These are phyloP conservation scores for Xenopus borealis DNA, from an alignment of 2,113 vertebrate genomes.

Conservation along the genomic window DNA sequence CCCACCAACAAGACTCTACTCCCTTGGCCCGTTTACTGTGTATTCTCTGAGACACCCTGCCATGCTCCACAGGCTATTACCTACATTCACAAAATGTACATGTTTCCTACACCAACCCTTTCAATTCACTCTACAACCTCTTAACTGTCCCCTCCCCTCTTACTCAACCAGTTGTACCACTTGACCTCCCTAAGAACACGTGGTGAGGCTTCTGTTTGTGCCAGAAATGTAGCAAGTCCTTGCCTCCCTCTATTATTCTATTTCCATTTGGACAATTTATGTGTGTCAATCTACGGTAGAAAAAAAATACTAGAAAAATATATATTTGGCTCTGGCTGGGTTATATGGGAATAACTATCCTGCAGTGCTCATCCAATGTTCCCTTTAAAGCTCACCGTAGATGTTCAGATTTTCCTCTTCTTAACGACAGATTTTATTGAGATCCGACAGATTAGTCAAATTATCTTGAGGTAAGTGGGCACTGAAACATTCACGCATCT, in stretches of 20 bases:
- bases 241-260: background rate
- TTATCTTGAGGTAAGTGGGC: too few species aligned
- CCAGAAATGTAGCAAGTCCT: background rate
- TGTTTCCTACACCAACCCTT: background rate
- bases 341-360: too few species aligned
- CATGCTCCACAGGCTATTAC: background rate
- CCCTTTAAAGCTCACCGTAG: too few species aligned
- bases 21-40: too few species aligned
- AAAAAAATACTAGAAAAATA: background rate
- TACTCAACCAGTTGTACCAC: background rate
- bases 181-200: background rate
- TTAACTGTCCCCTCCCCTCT: background rate
- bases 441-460: too few species aligned
- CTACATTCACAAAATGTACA: background rate
- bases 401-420: too few species aligned
- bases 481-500: too few species aligned
- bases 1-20: too few species aligned
- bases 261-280: background rate
- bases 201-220: background rate
- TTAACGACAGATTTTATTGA: too few species aligned
- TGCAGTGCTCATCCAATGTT: too few species aligned
- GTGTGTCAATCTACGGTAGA: background rate
- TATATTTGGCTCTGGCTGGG: background rate
- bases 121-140: background rate
- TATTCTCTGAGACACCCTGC: background rate